A percentile compares a stretch with the other conserved stretches of the same genome.
Conservation (phyloP, 2,113 vertebrate species). For the Anser cygnoides region DNA sequence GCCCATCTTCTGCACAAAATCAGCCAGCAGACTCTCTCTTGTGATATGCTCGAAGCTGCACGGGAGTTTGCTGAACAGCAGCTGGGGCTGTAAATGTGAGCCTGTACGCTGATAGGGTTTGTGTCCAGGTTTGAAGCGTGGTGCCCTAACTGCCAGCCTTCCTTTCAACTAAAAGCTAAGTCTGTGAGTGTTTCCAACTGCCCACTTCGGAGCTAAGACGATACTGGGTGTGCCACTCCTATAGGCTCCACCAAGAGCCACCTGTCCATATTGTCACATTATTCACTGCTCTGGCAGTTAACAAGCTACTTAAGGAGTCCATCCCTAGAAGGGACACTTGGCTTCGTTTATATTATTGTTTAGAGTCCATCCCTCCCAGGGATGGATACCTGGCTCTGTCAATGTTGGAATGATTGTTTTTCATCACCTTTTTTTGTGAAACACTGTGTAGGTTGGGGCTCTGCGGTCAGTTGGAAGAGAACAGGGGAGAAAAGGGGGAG, state of each 20-base stretch:
- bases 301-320: background rate
- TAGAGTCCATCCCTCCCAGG: background rate
- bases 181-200: background rate
- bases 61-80: background rate
- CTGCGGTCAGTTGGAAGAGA: background rate
- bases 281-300: background rate
- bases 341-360: background rate
- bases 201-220: background rate
- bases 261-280: background rate
- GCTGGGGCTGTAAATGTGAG: background rate
- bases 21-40: background rate
- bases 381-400: background rate
- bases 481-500: background rate
- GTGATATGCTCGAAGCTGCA: background rate
- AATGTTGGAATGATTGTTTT: background rate
- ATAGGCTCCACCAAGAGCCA: background rate
- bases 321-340: background rate
- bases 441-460: background rate
- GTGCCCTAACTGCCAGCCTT: background rate
- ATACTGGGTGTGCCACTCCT: background rate
- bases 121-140: background rate
- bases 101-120: background rate
- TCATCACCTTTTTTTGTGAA: background rate
- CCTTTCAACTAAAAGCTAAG: background rate
- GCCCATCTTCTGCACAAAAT: background rate